Conservation (phyloP, 2,888 invertebrate genomes). For the Arenicola marina region DNA sequence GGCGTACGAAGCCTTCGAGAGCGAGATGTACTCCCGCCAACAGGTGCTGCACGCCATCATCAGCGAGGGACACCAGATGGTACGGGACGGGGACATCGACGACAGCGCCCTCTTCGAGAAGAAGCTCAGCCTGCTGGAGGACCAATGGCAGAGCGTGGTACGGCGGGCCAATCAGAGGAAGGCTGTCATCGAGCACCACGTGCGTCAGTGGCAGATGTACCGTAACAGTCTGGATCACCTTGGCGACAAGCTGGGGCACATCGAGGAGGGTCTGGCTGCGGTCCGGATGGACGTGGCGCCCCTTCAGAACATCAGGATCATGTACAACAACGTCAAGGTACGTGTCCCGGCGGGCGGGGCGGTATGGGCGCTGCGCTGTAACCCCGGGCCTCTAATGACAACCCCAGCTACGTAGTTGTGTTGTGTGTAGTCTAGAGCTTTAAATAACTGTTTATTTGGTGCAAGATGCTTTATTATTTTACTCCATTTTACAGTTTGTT, state of each 20-base stretch:
- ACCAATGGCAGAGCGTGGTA: constrained; percentile 57
- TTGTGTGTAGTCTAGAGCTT: no score
- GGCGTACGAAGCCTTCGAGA: constrained; percentile 55
- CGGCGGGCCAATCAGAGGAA: constrained; percentile 51
- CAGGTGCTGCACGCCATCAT: constrained; percentile 56
- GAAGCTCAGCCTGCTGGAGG: constrained; percentile 51
- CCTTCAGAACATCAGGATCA: constrained; percentile 44
- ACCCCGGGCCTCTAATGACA: no score
- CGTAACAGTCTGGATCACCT: constrained; percentile 22
- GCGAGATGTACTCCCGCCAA: constrained; percentile 51
- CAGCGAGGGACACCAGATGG: constrained; percentile 49
- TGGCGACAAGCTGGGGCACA: constrained; percentile 43
- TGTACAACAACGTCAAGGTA: constrained; percentile 15
- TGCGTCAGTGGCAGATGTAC: constrained; percentile 50
- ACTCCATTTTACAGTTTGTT: no score
- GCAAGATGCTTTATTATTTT: no score
- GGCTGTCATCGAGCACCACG: constrained; percentile 47
- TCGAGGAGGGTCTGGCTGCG: constrained; percentile 42
- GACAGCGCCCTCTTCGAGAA: constrained; percentile 51
- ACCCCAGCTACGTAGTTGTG: no score
- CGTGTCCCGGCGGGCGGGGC: no score
- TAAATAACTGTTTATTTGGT: no score
- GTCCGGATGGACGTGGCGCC: constrained; percentile 42
- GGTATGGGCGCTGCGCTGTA: no score
- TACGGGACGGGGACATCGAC: constrained; percentile 13